Evolutionary conservation across 2,797 vertebrate species (phyloP).

Genomic region (Hippoglossus hippoglossus): DNA sequence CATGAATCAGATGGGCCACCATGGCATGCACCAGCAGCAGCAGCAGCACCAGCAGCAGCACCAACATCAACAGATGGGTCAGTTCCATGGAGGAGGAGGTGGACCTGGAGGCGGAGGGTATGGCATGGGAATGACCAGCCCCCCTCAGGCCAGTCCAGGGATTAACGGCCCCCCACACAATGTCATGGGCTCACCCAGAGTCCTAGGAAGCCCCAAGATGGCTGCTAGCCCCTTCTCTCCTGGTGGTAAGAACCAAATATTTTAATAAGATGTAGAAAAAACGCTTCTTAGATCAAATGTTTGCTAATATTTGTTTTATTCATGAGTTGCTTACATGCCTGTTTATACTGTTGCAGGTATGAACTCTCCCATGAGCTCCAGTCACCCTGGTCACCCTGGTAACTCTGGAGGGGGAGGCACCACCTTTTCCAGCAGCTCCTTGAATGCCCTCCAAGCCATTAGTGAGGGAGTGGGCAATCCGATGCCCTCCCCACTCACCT

Average conservation of each 20-base stretch:
- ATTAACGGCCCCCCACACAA: constrained; percentile 89
- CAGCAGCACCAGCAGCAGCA: constrained; percentile 72
- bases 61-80: constrained; percentile 76
- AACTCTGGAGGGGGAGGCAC: constrained; percentile 81
- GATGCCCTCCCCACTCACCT: constrained; percentile 91
- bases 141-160: constrained; percentile 91
- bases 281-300: background rate
- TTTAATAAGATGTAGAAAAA: background rate
- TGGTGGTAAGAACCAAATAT: constrained; percentile 85
- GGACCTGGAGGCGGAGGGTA: constrained; percentile 80
- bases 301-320: background rate
- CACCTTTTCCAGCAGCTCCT: constrained; percentile 95
- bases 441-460: constrained; percentile 98
- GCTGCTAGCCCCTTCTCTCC: constrained; percentile 94
- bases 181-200: constrained; percentile 93
- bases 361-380: constrained; percentile 93
- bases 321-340: background rate
- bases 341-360: constrained; percentile 82
- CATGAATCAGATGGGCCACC: constrained; percentile 79
- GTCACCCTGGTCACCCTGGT: constrained; percentile 82
- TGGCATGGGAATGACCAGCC: constrained; percentile 91
- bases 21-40: constrained; percentile 75
- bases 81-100: constrained; percentile 71
- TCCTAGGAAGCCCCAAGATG: constrained; percentile 95
- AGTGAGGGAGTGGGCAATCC: constrained; percentile 97